Evolutionary conservation across 2,888 invertebrate species (phyloP).

Genomic region (Tenthredo notha): DNA sequence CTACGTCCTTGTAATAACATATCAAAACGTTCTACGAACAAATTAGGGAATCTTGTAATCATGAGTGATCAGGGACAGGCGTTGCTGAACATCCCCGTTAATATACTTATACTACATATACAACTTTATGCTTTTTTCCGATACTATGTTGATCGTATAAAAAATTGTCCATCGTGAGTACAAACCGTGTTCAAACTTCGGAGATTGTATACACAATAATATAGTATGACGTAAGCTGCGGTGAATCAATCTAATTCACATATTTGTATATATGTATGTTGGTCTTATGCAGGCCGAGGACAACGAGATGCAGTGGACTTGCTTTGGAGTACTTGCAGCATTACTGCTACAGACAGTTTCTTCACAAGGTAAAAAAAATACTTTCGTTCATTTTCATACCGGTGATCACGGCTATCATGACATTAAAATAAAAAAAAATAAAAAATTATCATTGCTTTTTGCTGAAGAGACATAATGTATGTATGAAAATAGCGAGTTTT

Average conservation of each 20-base stretch:
- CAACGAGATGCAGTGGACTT: conserved; percentile 44
- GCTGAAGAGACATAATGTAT: not conserved
- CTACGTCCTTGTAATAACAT: not conserved
- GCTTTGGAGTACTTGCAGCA: conserved; percentile 24
- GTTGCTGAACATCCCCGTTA: not conserved
- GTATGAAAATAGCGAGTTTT: not conserved
- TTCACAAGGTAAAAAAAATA: conserved; percentile 30
- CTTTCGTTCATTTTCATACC: not conserved
- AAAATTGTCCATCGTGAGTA: not conserved
- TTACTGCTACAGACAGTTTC: conserved; percentile 34
- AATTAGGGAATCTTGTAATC: conserved; percentile 16
- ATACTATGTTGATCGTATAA: not conserved
- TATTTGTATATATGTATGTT: not conserved
- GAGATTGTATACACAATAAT: not conserved
- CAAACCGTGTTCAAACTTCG: not conserved
- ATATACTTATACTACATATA: not conserved
- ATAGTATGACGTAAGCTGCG: not conserved
- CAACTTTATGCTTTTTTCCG: not conserved
- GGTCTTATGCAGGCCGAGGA: conserved; percentile 5
- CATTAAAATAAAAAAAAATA: no score
- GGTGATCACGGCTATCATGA: not conserved
- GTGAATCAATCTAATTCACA: not conserved
- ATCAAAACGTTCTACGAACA: not conserved
- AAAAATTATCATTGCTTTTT: not conserved
- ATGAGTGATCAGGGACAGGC: not conserved